Evolutionary conservation across 2,888 invertebrate genomes (phyloP), one percentile per base, ranked within the genome.

Genomic region (Parnassius smintheus): DNA sequence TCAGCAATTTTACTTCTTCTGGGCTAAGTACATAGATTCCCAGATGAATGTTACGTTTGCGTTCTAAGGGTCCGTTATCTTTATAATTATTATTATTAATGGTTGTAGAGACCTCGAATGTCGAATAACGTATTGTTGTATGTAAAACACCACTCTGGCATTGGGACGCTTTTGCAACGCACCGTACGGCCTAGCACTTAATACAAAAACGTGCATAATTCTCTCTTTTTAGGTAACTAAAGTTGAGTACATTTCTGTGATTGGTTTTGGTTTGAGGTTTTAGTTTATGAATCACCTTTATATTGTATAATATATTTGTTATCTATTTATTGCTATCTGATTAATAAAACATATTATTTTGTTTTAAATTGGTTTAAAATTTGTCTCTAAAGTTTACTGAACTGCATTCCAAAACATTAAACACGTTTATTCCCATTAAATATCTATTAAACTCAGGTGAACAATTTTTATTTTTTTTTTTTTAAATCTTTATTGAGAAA

Each of bases 261-360:
- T 76, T 70, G 63, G 63, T 66, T 70, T 71, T 69, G 68, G 58
- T 71, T 68, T 70, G 62, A 66, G 67, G 65, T 69, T 53, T 59
- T 44, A 35, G 51, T 50, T 62, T 54, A 56, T 48, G 9, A 46
- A 64, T 56, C 18, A 25, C 53, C 13, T 59, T 18, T 50, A 57
- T 62, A 56, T 62, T 62, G 49, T 64, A 61, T 65, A 63, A 61
- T 61, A 42, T 25, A 53, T 62, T 56, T 56, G 25, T 52, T 52
- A 22, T 56, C 44, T 52, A n/a, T 55, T 62, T 60, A 49, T 45
- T 13, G 8, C 22, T 18, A 46, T 51, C 50, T 22, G 50, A 46
- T 51, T 60, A 46, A 45, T 11, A 58, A 62, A 54, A 56, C 59
- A 64, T 50, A 45, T 18, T 18, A 18, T 18, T 18, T 18, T 50